Evolutionary conservation across 2,888 invertebrate genomes (phyloP).

Genomic region (Stegophylla sp.): DNA sequence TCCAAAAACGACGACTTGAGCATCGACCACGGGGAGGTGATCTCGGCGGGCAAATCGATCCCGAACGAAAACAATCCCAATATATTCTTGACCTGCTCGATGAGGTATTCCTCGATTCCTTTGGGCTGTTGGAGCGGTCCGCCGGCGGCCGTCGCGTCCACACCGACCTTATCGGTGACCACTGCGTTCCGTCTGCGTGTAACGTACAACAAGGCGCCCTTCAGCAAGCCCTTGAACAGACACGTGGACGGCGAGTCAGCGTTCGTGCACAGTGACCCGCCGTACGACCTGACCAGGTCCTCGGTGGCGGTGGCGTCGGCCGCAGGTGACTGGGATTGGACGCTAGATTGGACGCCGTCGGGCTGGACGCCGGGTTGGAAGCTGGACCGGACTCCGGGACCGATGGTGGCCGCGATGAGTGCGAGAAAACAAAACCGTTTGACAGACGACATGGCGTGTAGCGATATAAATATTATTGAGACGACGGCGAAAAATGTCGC

Average conservation of each 20-base stretch:
- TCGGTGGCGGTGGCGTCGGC: not conserved
- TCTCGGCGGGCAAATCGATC: constrained; percentile 31
- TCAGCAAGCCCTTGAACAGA: constrained; percentile 27
- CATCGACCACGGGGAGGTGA: constrained; percentile 26
- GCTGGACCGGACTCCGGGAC: not conserved
- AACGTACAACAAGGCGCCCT: not conserved
- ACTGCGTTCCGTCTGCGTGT: not conserved
- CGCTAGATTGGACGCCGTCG: too few species aligned
- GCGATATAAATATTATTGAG: not conserved
- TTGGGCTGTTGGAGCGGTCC: constrained; percentile 15
- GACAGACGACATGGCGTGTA: too few species aligned
- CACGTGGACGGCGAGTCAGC: constrained; percentile 10
- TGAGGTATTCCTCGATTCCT: constrained; percentile 34
- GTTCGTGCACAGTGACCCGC: not conserved
- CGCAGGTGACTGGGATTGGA: too few species aligned
- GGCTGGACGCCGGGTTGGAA: not conserved
- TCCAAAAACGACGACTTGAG: constrained; percentile 28
- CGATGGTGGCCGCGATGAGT: not conserved
- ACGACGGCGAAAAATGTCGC: not conserved
- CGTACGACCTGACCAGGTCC: too few species aligned
- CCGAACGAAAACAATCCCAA: constrained; percentile 42
- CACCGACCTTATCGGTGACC: not conserved
- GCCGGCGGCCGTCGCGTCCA: not conserved
- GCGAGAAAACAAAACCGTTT: not conserved
- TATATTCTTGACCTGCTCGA: constrained; percentile 30